Evolutionary conservation across 2,797 vertebrate genomes (phyloP), one percentile per base, ranked within the genome.

Genomic region (Lutjanus campechanus): DNA sequence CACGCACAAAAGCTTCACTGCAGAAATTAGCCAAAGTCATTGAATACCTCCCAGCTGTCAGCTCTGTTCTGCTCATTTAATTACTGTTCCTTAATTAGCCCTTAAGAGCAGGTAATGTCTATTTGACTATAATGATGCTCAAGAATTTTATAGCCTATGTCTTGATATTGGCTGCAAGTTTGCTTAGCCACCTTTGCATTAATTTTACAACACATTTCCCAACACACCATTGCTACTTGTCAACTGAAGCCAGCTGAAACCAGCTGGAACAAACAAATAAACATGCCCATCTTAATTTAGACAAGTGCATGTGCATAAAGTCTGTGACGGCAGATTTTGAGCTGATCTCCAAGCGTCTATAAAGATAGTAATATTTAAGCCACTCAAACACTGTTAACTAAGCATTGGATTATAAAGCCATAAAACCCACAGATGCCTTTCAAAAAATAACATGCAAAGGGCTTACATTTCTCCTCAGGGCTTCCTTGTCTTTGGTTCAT

Each of bases 381-480:
- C 9, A 59, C 8, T 46, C 9, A 53, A 50, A 47, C 22, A n/a
- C 13, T 61, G 47, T 50, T 68, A 9, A 61, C 68, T 40, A 41
- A 40, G 22, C 50, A 53, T 3, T 29, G 16, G 7, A 53, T 75
- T 22, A 62, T 20, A 46, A 81, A 73, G 56, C 40, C 11, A 69
- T 63, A 65, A 49, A 59, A 54, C 46, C 20, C 5, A 46, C 50
- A 49, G 25, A 1, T 62, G 20, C 4, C 47, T 66, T 40, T 78
- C 6, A 44, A 75, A 65, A 61, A 22, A 71, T 20, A 59, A 63
- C 58, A 67, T 77, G 40, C 58, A 74, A 54, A 46, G 60, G 13
- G 25, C 7, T 40, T 36, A 25, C 8, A 15, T 55, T 40, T 61
- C 10, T 29, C 16, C 3, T 44, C n/a, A 56, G 46, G 1, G n/a